Conservation (phyloP, 2,113 vertebrate genomes). For the Coryphaenoides rupestris region DNA sequence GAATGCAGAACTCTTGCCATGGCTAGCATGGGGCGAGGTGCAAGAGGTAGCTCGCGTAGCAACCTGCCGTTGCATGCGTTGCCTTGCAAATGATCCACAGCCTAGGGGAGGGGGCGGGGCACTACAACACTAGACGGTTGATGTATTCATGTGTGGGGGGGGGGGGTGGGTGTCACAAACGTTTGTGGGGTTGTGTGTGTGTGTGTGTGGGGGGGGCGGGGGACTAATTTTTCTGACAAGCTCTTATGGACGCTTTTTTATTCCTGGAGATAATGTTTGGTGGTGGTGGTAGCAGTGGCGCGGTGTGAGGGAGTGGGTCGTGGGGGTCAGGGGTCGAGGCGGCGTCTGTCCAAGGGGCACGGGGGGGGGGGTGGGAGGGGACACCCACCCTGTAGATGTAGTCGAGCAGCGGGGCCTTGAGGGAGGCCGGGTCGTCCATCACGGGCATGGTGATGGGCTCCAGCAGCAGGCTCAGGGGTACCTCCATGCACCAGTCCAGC, state of each 20-base stretch:
- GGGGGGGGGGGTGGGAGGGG: too few relatives aligned
- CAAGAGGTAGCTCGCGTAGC: too few relatives aligned
- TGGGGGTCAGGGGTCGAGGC: slow-evolving; percentile 21
- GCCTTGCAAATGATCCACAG: too few relatives aligned
- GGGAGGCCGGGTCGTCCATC: slow-evolving; percentile 77
- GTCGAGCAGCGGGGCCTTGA: slow-evolving; percentile 86
- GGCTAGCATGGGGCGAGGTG: neutral
- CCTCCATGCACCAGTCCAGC: slow-evolving; percentile 96
- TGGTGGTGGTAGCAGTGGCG: too few relatives aligned
- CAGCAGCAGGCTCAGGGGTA: slow-evolving; percentile 85
- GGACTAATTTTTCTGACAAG: slow-evolving; percentile 52
- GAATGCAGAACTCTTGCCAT: too few relatives aligned
- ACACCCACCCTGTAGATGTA: slow-evolving; percentile 96
- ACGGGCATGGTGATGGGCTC: slow-evolving; percentile 80
- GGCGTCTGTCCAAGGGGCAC: slow-evolving; percentile 18
- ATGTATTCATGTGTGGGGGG: slow-evolving; percentile 37
- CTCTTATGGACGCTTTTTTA: neutral
- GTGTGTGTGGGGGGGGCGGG: too few relatives aligned
- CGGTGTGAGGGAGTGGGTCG: neutral
- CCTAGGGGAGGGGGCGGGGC: too few relatives aligned
- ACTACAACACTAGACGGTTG: slow-evolving; percentile 47
- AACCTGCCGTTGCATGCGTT: too few relatives aligned
- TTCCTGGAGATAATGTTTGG: too few relatives aligned
- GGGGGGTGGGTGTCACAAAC: slow-evolving; percentile 47
- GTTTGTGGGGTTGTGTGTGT: neutral